phyloP scores from a whole-genome alignment of 2,113 vertebrate species.

The Protobothrops flavoviridis region DNA sequence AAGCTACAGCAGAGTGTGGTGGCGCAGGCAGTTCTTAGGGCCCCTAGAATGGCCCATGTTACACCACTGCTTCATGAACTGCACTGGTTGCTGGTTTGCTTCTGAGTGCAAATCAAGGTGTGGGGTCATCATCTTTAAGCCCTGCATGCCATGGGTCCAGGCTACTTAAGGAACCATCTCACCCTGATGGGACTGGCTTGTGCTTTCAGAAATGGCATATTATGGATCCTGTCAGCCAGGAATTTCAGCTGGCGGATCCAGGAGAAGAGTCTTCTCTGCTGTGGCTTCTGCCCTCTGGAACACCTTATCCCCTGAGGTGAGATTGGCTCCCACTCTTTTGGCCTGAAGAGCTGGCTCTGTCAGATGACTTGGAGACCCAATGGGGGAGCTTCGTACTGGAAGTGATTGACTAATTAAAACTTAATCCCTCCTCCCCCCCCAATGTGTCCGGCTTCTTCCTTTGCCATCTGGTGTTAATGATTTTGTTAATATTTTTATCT shows the following conservation, averaged over 20 bases:
- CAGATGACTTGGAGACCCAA: not conserved
- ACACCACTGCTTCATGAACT: too few relatives aligned
- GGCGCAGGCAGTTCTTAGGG: too few relatives aligned
- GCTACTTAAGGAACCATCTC: not conserved
- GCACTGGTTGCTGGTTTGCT: too few relatives aligned
- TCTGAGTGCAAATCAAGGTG: too few relatives aligned
- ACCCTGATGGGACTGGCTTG: not conserved
- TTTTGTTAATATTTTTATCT: not conserved
- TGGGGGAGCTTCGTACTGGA: not conserved
- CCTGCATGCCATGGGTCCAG: not conserved
- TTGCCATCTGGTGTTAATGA: not conserved
- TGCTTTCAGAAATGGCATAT: not conserved
- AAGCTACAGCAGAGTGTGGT: too few relatives aligned
- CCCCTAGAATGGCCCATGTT: too few relatives aligned
- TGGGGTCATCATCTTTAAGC: too few relatives aligned
- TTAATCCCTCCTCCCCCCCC: not conserved
- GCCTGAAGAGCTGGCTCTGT: not conserved
- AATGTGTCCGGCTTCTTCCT: not conserved
- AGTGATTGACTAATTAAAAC: not conserved
- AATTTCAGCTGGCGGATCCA: not conserved
- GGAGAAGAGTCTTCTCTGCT: not conserved
- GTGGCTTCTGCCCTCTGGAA: not conserved
- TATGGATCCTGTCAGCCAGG: not conserved
- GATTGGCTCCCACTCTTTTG: not conserved
- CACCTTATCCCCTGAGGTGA: not conserved